phyloP scores from a whole-genome alignment of 2,113 vertebrate species.

The Hemichromis elongatus region DNA sequence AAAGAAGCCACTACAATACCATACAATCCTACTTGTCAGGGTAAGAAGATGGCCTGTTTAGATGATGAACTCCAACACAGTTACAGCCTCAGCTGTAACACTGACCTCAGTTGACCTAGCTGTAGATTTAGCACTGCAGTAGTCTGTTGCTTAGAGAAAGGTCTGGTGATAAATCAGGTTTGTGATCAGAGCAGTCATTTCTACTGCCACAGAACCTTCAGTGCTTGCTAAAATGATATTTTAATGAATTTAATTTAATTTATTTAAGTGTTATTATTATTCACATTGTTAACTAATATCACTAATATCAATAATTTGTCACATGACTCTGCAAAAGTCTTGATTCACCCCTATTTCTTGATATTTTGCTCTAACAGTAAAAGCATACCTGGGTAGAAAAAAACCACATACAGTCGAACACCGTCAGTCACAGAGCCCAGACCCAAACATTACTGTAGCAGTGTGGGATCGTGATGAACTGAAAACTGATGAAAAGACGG shows the following conservation, averaged over 20 bases:
- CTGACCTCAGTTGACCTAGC: background rate
- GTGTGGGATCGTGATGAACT: too few relatives aligned
- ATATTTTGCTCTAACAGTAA: background rate
- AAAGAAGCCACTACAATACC: background rate
- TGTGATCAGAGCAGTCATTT: too few relatives aligned
- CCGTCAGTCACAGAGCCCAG: too few relatives aligned
- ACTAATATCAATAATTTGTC: background rate
- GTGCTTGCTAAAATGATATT: rapidly evolving
- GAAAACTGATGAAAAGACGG: too few relatives aligned
- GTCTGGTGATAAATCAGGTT: background rate
- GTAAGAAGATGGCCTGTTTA: background rate
- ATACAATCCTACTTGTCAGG: background rate
- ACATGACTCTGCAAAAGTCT: too few relatives aligned
- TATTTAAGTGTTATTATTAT: background rate
- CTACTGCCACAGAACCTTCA: background rate
- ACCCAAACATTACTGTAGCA: too few relatives aligned
- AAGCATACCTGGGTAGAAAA: background rate
- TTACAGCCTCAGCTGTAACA: background rate
- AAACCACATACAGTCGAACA: too few relatives aligned
- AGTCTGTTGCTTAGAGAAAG: background rate
- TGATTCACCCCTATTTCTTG: background rate
- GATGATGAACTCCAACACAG: background rate
- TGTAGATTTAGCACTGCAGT: background rate
- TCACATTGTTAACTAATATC: background rate
- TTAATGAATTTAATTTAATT: background rate